Percentiles rank a stretch among this genome's conserved stretches.
These are phyloP conservation scores for Orgyia antiqua DNA, from an alignment of 2,888 invertebrate species.

Conservation along the genomic window DNA sequence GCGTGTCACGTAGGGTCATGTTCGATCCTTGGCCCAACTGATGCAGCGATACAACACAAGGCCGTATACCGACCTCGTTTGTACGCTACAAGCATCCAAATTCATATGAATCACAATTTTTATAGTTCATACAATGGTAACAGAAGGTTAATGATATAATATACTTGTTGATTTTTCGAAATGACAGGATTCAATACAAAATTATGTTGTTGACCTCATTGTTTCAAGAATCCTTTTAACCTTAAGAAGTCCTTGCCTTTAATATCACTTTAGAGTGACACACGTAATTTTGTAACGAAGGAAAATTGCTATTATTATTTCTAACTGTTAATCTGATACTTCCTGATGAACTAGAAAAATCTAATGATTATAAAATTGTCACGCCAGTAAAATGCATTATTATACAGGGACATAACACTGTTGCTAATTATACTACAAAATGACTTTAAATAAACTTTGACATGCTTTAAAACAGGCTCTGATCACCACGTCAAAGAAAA, in stretches of 20 bases:
- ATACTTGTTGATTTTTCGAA: slow-evolving; percentile 21
- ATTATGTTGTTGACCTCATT: slow-evolving; percentile 7
- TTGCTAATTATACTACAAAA: no score
- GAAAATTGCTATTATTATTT: no score
- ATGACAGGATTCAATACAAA: slow-evolving; percentile 11
- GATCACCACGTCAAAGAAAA: no score
- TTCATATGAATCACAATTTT: slow-evolving; percentile 47
- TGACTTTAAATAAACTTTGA: no score
- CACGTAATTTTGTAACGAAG: no score
- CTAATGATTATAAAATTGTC: no score
- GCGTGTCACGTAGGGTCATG: slow-evolving; percentile 48
- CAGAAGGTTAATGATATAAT: slow-evolving; percentile 45
- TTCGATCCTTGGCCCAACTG: slow-evolving; percentile 57
- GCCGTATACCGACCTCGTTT: slow-evolving; percentile 49
- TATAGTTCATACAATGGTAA: slow-evolving; percentile 33
- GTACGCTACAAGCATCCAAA: slow-evolving; percentile 62
- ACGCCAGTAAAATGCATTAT: no score
- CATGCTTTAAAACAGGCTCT: no score
- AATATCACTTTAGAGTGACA: no score
- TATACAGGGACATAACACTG: no score
- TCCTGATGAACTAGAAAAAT: no score
- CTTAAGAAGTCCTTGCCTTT: background rate
- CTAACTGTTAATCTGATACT: no score
- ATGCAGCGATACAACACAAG: slow-evolving; percentile 52
- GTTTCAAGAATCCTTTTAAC: background rate